Conservation (phyloP, 2,888 invertebrate genomes). For the Ochropleura leucogaster region DNA sequence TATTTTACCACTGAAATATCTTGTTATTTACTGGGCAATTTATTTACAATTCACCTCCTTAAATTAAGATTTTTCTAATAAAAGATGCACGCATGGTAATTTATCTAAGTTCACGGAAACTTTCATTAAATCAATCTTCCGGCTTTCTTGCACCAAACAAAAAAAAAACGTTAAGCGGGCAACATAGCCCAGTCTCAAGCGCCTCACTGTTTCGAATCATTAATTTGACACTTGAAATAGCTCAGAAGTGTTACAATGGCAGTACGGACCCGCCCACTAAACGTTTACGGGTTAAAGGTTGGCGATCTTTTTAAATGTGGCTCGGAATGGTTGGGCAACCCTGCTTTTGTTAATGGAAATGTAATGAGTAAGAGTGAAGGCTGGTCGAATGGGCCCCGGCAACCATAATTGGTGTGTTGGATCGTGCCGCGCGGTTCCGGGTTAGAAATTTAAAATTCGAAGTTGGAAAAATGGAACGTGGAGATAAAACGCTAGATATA, state of each 20-base stretch:
- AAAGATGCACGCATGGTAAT: background rate
- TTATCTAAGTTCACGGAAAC: background rate
- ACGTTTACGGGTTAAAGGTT: conserved; percentile 85
- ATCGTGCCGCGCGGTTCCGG: conserved; percentile 52
- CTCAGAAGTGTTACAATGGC: conserved; percentile 83
- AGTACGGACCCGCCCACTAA: conserved; percentile 81
- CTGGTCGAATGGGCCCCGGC: conserved; percentile 64
- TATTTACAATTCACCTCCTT: background rate
- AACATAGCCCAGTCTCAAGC: conserved; percentile 76
- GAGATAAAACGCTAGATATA: conserved; percentile 48
- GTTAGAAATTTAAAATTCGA: conserved; percentile 55
- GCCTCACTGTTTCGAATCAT: conserved; percentile 85
- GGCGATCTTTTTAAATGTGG: conserved; percentile 79
- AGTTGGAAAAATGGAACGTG: conserved; percentile 54
- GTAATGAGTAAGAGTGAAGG: conserved; percentile 80
- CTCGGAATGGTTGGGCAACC: conserved; percentile 76
- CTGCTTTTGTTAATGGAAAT: conserved; percentile 84
- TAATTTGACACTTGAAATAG: conserved; percentile 88
- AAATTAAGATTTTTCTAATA: background rate
- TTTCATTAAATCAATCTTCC: conserved; percentile 26
- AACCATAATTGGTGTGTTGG: conserved; percentile 64
- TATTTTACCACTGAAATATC: background rate
- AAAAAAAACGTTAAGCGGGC: conserved; percentile 64
- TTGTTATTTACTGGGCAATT: background rate
- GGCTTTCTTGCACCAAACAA: conserved; percentile 65